Percentiles rank a stretch among this genome's conserved stretches.
Conservation (phyloP, 2,797 vertebrate genomes). For the Rachycentron canadum region DNA sequence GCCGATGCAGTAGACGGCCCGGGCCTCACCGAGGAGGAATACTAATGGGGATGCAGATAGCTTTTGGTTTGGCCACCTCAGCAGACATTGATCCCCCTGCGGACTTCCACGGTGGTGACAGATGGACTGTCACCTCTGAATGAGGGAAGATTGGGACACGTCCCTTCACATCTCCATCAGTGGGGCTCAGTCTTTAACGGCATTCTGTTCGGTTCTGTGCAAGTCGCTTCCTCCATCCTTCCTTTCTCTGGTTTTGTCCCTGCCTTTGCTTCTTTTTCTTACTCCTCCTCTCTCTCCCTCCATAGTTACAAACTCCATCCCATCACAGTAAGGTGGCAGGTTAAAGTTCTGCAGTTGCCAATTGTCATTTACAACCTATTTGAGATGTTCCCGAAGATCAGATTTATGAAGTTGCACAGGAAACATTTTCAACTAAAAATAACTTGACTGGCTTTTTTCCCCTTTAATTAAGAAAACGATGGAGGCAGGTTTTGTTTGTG, state of each 20-base stretch:
- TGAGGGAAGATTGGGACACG: constrained; percentile 75
- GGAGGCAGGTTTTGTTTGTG: not conserved
- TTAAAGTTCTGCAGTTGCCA: constrained; percentile 49
- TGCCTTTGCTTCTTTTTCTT: constrained; percentile 6
- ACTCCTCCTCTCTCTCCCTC: constrained; percentile 4
- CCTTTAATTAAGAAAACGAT: constrained; percentile 36
- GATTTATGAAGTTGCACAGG: constrained; percentile 4
- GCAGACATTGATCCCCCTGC: constrained; percentile 87
- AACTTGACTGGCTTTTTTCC: constrained; percentile 18
- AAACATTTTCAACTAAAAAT: constrained; percentile 36
- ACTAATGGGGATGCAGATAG: constrained; percentile 87
- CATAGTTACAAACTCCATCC: constrained; percentile 10
- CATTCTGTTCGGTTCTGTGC: constrained; percentile 13
- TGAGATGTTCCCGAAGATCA: constrained; percentile 36
- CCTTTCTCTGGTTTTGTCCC: constrained; percentile 21
- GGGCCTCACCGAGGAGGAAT: constrained; percentile 75
- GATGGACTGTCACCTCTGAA: constrained; percentile 85
- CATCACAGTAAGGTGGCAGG: constrained; percentile 42
- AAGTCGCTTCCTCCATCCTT: constrained; percentile 13
- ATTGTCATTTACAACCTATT: constrained; percentile 32
- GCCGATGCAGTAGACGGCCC: constrained; percentile 61
- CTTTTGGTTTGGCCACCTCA: constrained; percentile 85
- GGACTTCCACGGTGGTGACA: constrained; percentile 76
- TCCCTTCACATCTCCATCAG: constrained; percentile 67
- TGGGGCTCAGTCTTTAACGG: constrained; percentile 36